A percentile compares a stretch with the other conserved stretches of the same genome.
Evolutionary conservation across 2,113 vertebrate species (phyloP).

Genomic region (Carassius carassius): DNA sequence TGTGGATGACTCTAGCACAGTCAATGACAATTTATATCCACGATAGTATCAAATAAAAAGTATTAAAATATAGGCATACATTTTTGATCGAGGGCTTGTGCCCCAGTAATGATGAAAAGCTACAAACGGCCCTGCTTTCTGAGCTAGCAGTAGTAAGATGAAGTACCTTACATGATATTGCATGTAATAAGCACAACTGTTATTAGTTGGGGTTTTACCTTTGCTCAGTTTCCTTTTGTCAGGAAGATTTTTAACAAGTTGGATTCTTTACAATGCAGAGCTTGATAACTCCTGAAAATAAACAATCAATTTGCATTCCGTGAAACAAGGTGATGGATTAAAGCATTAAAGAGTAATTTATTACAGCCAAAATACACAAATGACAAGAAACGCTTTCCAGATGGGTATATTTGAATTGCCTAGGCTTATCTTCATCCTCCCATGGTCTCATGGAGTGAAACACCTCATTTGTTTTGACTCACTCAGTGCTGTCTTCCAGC

Average conservation of each 20-base stretch:
- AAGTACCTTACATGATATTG: background rate
- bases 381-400: slow-evolving; percentile 2
- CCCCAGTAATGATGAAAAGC: background rate
- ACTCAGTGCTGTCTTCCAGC: slow-evolving; percentile 41
- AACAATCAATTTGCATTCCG: slow-evolving; percentile 17
- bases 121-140: background rate
- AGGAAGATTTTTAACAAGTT: background rate
- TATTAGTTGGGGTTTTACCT: background rate
- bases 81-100: background rate
- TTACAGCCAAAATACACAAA: slow-evolving; percentile 25
- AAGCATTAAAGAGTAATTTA: slow-evolving; percentile 1
- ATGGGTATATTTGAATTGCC: slow-evolving; percentile 25
- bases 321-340: slow-evolving; percentile 21
- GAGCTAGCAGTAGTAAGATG: background rate
- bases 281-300: background rate
- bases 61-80: background rate
- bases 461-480: slow-evolving; percentile 46
- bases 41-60: background rate
- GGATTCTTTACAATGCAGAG: background rate
- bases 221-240: background rate
- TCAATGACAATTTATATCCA: background rate
- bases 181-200: background rate
- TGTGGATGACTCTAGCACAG: background rate
- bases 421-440: slow-evolving; percentile 34
- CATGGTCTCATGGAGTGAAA: slow-evolving; percentile 32